Conservation (phyloP, 2,797 vertebrate species). For the Hyperoplus lanceolatus region DNA sequence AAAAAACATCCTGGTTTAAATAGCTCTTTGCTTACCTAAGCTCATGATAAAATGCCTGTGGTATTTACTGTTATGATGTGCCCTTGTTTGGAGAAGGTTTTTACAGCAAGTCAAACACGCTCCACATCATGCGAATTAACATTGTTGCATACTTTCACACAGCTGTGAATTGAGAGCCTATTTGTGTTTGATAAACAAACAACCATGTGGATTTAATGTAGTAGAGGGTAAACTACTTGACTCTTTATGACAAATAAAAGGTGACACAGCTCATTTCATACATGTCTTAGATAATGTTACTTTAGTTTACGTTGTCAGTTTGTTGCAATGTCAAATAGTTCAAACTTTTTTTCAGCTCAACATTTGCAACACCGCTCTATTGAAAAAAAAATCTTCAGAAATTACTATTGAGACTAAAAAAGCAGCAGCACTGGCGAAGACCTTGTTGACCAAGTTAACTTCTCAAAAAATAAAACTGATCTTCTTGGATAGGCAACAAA, state of each 20-base stretch:
- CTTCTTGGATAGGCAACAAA: conserved; percentile 5
- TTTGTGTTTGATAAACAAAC: conserved; percentile 21
- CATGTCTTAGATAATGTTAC: neutral
- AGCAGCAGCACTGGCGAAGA: neutral
- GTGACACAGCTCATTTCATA: neutral
- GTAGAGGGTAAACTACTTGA: neutral
- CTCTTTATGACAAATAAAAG: neutral
- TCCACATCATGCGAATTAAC: conserved; percentile 53
- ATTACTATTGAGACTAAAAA: neutral
- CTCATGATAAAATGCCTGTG: conserved; percentile 73
- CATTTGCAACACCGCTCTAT: neutral
- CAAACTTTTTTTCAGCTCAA: neutral
- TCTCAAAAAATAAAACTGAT: neutral
- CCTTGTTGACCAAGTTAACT: neutral
- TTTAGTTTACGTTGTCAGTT: neutral
- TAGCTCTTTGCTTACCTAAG: conserved; percentile 68
- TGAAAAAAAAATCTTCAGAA: neutral
- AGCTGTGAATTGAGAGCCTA: conserved; percentile 37
- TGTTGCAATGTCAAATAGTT: neutral
- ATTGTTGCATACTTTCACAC: conserved; percentile 45
- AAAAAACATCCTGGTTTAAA: conserved; percentile 42
- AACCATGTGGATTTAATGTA: neutral
- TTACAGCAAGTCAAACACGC: conserved; percentile 47
- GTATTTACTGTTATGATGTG: conserved; percentile 78
- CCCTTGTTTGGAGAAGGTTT: conserved; percentile 81